Base-by-base conservation (phyloP, 2,888 invertebrate genomes). In the Acrocyrtus sp. region DNA sequence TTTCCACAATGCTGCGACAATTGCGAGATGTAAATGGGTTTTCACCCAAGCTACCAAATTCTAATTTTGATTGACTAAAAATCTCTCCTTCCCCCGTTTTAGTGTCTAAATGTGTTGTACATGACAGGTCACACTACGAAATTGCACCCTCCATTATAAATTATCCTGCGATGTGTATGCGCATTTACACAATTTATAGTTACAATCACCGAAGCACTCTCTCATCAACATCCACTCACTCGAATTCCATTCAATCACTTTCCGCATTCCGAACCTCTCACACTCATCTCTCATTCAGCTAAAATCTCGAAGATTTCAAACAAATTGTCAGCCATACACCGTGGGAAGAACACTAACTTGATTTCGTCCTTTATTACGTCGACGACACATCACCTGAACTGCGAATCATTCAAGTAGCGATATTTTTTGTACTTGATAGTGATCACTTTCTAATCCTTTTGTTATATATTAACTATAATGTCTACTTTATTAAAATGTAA, bases 401-500 rank as follows among this genome's bases (percentile, higher is more conserved):
- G n/a, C 15, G 27, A 45, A 17, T 24, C 39, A 53, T 62, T 62
- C 51, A 51, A 63, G 63, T 29, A 70, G 63, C 53, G 47, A 63
- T 34, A 12, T 56, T n/a, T 50, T 70, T 70, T 70, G 70, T 70
- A 70, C 70, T 70, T 70, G 63, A 70, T 43, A 70, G 63, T 70
- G 50, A 63, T 70, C 70, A 70, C 70, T 63, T 63, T n/a, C n/a
- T n/a, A 26, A 50, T 66, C 54, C 27, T 22, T 34, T 15, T 61
- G 29, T 26, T 26, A 53, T 53, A 50, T 8, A 19, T 48, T 66
- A 34, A 10, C 19, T 56, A 19, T 45, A 43, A 10, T 10, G 47
- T 47, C n/a, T n/a, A n/a, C n/a, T n/a, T n/a, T n/a, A n/a, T n/a
- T n/a, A n/a, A n/a, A n/a, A n/a, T n/a, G n/a, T n/a, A n/a, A n/a